phyloP scores from a whole-genome alignment of 2,888 invertebrate genomes.

The Microctonus hyperodae region DNA sequence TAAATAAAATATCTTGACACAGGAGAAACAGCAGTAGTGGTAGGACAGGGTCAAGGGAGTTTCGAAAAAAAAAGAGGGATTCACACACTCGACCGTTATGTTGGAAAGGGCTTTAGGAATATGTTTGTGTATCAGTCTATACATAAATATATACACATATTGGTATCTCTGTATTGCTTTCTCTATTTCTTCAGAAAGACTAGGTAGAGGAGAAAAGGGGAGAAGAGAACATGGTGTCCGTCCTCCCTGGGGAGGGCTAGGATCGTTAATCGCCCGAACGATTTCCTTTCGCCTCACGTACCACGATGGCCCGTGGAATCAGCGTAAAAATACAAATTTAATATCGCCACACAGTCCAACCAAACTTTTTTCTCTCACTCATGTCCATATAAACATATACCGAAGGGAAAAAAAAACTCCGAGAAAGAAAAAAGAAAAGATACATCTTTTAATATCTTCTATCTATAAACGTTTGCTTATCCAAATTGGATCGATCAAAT shows the following conservation, averaged over 20 bases:
- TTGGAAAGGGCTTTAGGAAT: conserved; percentile 28
- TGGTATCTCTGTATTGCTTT: conserved; percentile 22
- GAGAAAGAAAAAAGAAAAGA: background rate
- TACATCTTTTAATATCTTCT: background rate
- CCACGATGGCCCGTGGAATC: conserved; percentile 68
- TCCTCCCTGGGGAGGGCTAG: conserved; percentile 56
- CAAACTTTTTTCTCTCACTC: conserved; percentile 12
- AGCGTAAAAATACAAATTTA: conserved; percentile 72
- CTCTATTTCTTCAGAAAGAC: background rate
- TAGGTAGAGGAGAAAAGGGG: background rate
- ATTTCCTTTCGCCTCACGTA: conserved; percentile 68
- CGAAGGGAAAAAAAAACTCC: background rate
- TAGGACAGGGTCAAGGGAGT: conserved; percentile 41
- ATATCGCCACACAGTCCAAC: conserved; percentile 58
- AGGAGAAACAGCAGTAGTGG: conserved; percentile 30
- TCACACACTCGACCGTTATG: conserved; percentile 33
- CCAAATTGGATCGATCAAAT: background rate
- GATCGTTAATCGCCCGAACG: conserved; percentile 68
- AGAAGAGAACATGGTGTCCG: conserved; percentile 23
- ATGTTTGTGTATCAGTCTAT: conserved; percentile 31
- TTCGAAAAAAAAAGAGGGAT: conserved; percentile 26
- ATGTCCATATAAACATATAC: background rate
- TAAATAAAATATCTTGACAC: conserved; percentile 57
- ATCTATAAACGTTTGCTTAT: background rate
- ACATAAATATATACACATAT: conserved; percentile 1